phyloP scores from a whole-genome alignment of 2,797 vertebrate species.

The Myotis daubentonii region DNA sequence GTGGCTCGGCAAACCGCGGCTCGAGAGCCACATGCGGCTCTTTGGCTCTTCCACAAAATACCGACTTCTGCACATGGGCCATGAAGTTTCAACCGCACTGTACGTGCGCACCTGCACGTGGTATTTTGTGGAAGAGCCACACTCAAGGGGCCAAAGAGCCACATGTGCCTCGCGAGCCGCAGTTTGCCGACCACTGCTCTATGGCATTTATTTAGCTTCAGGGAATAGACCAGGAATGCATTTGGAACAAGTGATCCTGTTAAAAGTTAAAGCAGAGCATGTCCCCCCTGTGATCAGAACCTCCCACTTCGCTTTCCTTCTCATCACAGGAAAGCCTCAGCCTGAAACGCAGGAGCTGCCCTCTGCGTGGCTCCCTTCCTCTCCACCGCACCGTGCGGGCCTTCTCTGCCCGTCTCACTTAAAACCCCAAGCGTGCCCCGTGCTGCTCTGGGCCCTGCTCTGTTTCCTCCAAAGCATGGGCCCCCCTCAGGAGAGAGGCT shows the following conservation, averaged over 20 bases:
- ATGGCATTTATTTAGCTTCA: not conserved
- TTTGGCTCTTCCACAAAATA: too few species aligned
- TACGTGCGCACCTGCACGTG: too few species aligned
- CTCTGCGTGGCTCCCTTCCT: not conserved
- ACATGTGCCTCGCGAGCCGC: too few species aligned
- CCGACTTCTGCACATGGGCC: too few species aligned
- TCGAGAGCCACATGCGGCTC: too few species aligned
- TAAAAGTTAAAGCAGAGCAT: not conserved
- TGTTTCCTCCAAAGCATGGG: not conserved
- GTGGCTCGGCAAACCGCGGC: too few species aligned
- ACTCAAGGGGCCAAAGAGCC: too few species aligned
- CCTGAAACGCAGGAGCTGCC: not conserved
- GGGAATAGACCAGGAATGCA: not conserved
- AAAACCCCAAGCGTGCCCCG: fast-evolving
- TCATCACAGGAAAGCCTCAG: not conserved
- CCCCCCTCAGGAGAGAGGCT: not conserved
- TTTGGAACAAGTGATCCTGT: not conserved
- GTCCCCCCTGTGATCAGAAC: not conserved
- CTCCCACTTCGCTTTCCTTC: not conserved
- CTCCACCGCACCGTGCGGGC: not conserved
- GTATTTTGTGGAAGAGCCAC: too few species aligned
- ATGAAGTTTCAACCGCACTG: too few species aligned
- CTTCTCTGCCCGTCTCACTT: not conserved
- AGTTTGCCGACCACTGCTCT: not conserved
- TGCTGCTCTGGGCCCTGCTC: not conserved